Evolutionary conservation across 2,888 invertebrate species (phyloP), one percentile per base, ranked within the genome.

Genomic region (Phortica magna): DNA sequence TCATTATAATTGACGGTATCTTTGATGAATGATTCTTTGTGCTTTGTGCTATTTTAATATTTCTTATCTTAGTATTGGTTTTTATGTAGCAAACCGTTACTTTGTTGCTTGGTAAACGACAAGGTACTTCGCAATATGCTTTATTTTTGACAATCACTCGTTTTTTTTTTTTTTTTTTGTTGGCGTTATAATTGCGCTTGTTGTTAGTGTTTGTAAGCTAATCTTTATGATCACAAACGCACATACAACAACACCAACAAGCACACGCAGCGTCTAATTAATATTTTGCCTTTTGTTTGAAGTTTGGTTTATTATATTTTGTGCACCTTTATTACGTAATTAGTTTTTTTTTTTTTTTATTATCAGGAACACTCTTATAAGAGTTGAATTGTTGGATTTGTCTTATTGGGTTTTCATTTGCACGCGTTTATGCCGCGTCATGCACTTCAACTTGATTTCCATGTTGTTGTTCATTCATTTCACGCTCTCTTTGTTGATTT

Each of bases 81-180:
- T 4, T 31, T 31, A 31, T 31, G 31, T 31, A 4, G 31, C 5
- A 31, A 31, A 4, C 3, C 2, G 2, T 31, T 4, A 31, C 31
- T 5, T 53, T 14, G 53, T 53, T 53, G n/a, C 53, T n/a, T 14
- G 7, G 5, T 48, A 48, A 12, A 48, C 2, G 48, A 14, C 10
- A 59, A 59, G n/a, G n/a, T 59, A 59, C n/a, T 59, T 59, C 59
- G 59, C 59, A 4, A 59, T 48, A 48, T 14, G 48, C 14, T 14
- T 2, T 14, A 59, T 59, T 59, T n/a, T 14, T 31, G 31, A 14
- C 65, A 17, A 14, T 12, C 65, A 17, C 39, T 10, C 12, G 31
- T 39, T 12, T n/a, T n/a, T n/a, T n/a, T n/a, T n/a, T n/a, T n/a
- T n/a, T n/a, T n/a, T n/a, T n/a, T n/a, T 14, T 41, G 6, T 48